Evolutionary conservation across 2,797 vertebrate species (phyloP).

Genomic region (Poeciliopsis turneri): DNA sequence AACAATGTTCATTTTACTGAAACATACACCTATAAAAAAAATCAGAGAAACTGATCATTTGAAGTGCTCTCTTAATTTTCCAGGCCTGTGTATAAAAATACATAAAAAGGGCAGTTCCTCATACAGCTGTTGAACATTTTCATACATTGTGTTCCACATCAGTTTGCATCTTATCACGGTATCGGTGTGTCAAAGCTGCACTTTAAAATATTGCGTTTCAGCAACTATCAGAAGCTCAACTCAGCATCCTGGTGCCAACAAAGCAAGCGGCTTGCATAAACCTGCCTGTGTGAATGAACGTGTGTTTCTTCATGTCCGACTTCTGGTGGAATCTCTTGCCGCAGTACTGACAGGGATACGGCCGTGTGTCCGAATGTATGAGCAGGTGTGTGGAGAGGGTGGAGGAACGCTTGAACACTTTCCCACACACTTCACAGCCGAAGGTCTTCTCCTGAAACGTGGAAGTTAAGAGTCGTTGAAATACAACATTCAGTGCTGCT

Average conservation of each 20-base stretch:
- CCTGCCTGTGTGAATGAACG: constrained; percentile 80
- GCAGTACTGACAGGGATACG: constrained; percentile 80
- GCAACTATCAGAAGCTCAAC: neutral
- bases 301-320: constrained; percentile 88
- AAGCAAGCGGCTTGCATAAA: neutral
- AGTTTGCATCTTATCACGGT: neutral
- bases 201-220: neutral
- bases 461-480: neutral
- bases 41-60: neutral
- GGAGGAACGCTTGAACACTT: constrained; percentile 79
- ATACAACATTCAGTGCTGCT: neutral
- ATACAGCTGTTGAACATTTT: neutral
- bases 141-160: neutral
- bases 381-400: constrained; percentile 81
- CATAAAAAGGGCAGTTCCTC: too few species aligned
- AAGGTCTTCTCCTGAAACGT: constrained; percentile 73
- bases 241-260: neutral
- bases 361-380: constrained; percentile 77
- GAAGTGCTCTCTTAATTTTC: too few species aligned
- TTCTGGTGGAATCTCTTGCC: constrained; percentile 84
- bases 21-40: too few species aligned
- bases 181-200: neutral
- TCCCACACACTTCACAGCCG: constrained; percentile 73
- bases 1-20: too few species aligned
- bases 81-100: too few species aligned